These are phyloP conservation scores for Pampusana beccarii DNA, from an alignment of 2,113 vertebrate species.

Conservation along the genomic window DNA sequence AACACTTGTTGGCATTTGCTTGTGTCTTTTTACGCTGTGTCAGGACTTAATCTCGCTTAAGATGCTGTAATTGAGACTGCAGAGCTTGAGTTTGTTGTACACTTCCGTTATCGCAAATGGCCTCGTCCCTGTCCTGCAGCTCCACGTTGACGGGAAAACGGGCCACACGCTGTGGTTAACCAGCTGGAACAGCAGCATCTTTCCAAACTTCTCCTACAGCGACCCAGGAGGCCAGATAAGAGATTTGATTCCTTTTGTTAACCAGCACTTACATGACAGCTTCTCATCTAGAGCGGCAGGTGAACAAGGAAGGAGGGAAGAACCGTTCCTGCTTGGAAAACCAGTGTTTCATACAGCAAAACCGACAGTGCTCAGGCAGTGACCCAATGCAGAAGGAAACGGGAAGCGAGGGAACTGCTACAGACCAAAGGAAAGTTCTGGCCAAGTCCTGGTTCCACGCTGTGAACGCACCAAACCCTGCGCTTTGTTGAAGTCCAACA, in stretches of 20 bases:
- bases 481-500: background rate
- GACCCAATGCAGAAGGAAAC: background rate
- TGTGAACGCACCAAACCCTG: background rate
- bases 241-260: background rate
- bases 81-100: accelerated
- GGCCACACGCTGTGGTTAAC: background rate
- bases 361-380: background rate
- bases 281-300: background rate
- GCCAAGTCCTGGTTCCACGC: background rate
- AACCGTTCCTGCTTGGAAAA: background rate
- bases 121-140: background rate
- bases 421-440: background rate
- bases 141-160: accelerated
- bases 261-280: accelerated
- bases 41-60: background rate
- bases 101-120: accelerated
- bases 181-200: background rate
- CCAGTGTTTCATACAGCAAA: background rate
- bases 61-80: too few species aligned
- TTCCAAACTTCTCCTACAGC: background rate
- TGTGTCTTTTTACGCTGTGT: accelerated
- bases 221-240: background rate
- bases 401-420: background rate
- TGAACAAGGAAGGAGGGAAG: background rate
- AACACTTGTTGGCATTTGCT: background rate